These are phyloP conservation scores for Chalcis sispes DNA, from an alignment of 2,888 invertebrate genomes.

Conservation along the genomic window DNA sequence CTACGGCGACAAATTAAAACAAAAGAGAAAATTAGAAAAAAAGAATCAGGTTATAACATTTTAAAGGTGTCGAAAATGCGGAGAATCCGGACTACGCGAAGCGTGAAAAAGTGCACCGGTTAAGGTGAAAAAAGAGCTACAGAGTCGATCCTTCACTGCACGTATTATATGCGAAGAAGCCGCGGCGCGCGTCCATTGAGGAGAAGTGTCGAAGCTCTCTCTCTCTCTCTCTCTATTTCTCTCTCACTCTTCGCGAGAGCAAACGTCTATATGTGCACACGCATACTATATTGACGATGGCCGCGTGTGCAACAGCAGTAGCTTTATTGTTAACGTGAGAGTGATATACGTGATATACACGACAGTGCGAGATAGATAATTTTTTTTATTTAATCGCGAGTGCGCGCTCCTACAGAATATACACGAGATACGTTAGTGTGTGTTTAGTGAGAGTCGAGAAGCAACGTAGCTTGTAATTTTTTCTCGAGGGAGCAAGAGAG, in stretches of 20 bases:
- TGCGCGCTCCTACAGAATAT: too few species aligned
- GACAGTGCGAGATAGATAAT: too few species aligned
- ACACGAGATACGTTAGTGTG: too few species aligned
- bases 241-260: too few species aligned
- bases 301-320: neutral
- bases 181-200: slow-evolving; percentile 45
- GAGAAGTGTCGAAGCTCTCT: slow-evolving; percentile 26
- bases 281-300: neutral
- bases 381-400: too few species aligned
- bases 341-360: neutral
- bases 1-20: too few species aligned
- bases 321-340: neutral
- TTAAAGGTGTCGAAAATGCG: slow-evolving; percentile 3
- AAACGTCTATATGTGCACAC: too few species aligned
- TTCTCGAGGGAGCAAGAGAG: slow-evolving; percentile 21
- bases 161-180: slow-evolving; percentile 8
- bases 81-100: slow-evolving; percentile 41
- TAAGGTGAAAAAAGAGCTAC: slow-evolving; percentile 1
- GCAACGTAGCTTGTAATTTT: too few species aligned
- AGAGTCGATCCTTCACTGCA: neutral
- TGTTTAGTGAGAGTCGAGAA: neutral
- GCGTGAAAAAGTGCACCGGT: slow-evolving; percentile 26
- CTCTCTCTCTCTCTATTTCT: too few species aligned
- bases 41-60: neutral
- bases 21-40: neutral